Evolutionary conservation across 2,888 invertebrate genomes (phyloP).

Genomic region (Cheilosia impressa): DNA sequence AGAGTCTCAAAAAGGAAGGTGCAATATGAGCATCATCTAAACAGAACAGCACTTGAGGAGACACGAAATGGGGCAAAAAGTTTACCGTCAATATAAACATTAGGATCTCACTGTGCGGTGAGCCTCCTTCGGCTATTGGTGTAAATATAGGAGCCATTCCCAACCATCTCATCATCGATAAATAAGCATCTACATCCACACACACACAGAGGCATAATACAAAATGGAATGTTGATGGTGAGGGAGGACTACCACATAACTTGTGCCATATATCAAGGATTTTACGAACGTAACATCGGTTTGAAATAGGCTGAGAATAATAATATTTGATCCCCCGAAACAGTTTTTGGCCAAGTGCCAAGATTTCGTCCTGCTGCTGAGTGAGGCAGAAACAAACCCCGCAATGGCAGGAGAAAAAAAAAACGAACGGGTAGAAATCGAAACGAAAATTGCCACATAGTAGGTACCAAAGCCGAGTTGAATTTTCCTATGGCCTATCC

Average conservation of each 20-base stretch:
- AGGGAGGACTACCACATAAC: constrained; percentile 72
- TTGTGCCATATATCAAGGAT: constrained; percentile 75
- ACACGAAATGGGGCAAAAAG: constrained; percentile 49
- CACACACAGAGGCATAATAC: constrained; percentile 12
- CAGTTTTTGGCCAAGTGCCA: constrained; percentile 74
- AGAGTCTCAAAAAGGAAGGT: not conserved
- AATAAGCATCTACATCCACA: constrained; percentile 37
- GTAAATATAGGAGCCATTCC: constrained; percentile 38
- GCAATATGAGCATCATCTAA: constrained; percentile 1
- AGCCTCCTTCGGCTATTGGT: constrained; percentile 33
- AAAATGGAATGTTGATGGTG: constrained; percentile 50
- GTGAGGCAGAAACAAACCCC: constrained; percentile 46
- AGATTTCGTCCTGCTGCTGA: constrained; percentile 65
- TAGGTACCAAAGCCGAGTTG: constrained; percentile 18
- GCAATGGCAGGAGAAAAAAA: constrained; percentile 16
- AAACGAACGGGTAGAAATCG: constrained; percentile 57
- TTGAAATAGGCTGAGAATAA: constrained; percentile 76
- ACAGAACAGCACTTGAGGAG: constrained; percentile 30
- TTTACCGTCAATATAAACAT: constrained; percentile 56
- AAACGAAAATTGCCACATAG: constrained; percentile 71
- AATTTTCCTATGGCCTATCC: constrained; percentile 65
- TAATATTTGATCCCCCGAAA: constrained; percentile 75
- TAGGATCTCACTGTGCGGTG: constrained; percentile 15
- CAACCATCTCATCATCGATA: constrained; percentile 60
- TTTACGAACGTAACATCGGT: constrained; percentile 75